Percentiles rank a stretch among this genome's conserved stretches.
phyloP scores from a whole-genome alignment of 1,140 invertebrate species.

The Prorops nasuta region DNA sequence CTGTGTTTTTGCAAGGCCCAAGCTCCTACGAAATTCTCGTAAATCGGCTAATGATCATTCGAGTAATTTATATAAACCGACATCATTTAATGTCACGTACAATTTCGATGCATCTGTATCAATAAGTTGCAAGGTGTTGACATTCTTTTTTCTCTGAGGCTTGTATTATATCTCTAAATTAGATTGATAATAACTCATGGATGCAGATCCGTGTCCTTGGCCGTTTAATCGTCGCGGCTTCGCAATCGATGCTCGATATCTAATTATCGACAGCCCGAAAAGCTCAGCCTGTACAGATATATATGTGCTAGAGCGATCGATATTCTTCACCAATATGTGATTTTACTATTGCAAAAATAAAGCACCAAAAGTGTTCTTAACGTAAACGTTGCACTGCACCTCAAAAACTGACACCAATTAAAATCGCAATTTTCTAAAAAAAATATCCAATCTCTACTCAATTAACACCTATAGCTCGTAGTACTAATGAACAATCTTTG shows the following conservation, averaged over 20 bases:
- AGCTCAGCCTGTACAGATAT: too few species aligned
- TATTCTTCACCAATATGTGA: too few species aligned
- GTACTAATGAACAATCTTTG: too few species aligned
- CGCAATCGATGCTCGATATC: too few species aligned
- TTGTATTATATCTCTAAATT: constrained; percentile 7
- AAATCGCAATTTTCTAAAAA: too few species aligned
- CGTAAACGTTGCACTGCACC: too few species aligned
- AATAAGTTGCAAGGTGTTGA: constrained; percentile 28
- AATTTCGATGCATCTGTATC: constrained; percentile 27
- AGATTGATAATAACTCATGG: constrained; percentile 14
- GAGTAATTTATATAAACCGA: constrained; percentile 11
- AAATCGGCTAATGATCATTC: constrained; percentile 4
- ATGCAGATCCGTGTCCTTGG: constrained; percentile 19
- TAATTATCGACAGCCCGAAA: too few species aligned
- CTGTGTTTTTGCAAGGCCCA: neutral
- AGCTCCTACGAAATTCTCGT: neutral
- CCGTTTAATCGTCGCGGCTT: constrained; percentile 7
- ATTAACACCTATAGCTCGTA: too few species aligned
- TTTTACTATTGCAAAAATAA: too few species aligned
- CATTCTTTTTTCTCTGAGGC: neutral
- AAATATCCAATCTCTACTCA: too few species aligned
- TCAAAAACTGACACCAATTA: too few species aligned
- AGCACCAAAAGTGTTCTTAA: too few species aligned
- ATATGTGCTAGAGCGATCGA: constrained; percentile 9
- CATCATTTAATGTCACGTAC: constrained; percentile 16